Conservation (phyloP, 2,888 invertebrate species). For the Sarcophaga rosellei region DNA sequence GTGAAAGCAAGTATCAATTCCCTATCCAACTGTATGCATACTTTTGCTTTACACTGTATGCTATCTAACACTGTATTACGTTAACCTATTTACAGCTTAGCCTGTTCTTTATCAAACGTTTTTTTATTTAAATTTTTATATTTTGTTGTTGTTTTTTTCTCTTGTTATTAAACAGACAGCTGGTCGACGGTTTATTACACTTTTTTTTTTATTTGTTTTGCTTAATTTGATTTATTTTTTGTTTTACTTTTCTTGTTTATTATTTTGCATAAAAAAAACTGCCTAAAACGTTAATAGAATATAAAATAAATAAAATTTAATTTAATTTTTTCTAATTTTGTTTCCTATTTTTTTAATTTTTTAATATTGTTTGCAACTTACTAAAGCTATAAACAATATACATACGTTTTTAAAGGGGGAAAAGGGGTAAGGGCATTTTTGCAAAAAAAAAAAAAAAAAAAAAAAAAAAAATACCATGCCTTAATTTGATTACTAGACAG, state of each 20-base stretch:
- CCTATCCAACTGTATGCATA: too few relatives aligned
- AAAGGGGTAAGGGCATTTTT: too few relatives aligned
- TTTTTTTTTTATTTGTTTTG: neutral
- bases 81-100: too few relatives aligned
- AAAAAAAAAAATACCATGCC: too few relatives aligned
- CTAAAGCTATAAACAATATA: neutral
- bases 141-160: neutral
- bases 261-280: neutral
- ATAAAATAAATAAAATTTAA: neutral
- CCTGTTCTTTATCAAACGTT: neutral
- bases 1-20: too few relatives aligned
- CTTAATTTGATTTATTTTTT: neutral
- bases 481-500: too few relatives aligned
- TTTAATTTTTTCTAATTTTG: neutral
- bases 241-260: neutral
- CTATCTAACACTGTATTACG: too few relatives aligned
- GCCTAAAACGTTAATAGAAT: neutral
- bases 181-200: constrained; percentile 2
- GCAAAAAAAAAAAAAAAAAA: too few relatives aligned
- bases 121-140: neutral
- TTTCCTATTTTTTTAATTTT: neutral
- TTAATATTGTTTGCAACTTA: neutral
- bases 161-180: neutral
- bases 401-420: too few relatives aligned
- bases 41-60: too few relatives aligned